Percentiles rank a stretch among this genome's conserved stretches.
phyloP scores from a whole-genome alignment of 2,888 invertebrate genomes.

The Metellina segmentata region DNA sequence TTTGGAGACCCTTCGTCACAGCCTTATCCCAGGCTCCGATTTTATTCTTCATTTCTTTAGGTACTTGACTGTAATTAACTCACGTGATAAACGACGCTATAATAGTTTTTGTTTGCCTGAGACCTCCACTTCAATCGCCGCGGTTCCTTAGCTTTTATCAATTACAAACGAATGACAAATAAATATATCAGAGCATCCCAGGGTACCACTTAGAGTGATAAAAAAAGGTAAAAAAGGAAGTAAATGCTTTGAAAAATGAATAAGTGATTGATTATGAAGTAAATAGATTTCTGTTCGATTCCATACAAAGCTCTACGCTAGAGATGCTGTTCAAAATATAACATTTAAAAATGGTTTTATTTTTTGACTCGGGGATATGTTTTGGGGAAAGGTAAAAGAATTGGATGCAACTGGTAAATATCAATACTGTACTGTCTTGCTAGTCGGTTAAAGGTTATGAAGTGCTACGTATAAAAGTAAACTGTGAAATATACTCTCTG shows the following conservation, averaged over 20 bases:
- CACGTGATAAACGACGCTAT: conserved; percentile 34
- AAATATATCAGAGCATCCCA: neutral
- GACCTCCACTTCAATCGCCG: neutral
- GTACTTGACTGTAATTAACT: conserved; percentile 46
- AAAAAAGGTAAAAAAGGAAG: neutral
- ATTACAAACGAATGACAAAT: conserved; percentile 23
- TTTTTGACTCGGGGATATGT: too few relatives aligned
- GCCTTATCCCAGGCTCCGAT: neutral
- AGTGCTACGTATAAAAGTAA: too few relatives aligned
- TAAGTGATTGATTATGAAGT: neutral
- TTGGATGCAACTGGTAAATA: too few relatives aligned
- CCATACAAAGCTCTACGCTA: too few relatives aligned
- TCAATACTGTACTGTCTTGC: too few relatives aligned
- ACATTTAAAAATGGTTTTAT: too few relatives aligned
- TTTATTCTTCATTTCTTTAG: conserved; percentile 36
- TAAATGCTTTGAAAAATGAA: neutral
- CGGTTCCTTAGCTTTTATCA: neutral
- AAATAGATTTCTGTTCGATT: neutral
- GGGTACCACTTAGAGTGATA: neutral
- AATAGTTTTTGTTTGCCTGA: conserved; percentile 29
- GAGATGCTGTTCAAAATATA: too few relatives aligned
- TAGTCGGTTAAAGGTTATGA: too few relatives aligned
- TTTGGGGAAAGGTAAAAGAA: too few relatives aligned
- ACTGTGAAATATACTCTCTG: too few relatives aligned
- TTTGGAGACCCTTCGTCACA: conserved; percentile 14